Evolutionary conservation across 2,797 vertebrate genomes (phyloP).

Genomic region (Amblyopsis hoosieri): DNA sequence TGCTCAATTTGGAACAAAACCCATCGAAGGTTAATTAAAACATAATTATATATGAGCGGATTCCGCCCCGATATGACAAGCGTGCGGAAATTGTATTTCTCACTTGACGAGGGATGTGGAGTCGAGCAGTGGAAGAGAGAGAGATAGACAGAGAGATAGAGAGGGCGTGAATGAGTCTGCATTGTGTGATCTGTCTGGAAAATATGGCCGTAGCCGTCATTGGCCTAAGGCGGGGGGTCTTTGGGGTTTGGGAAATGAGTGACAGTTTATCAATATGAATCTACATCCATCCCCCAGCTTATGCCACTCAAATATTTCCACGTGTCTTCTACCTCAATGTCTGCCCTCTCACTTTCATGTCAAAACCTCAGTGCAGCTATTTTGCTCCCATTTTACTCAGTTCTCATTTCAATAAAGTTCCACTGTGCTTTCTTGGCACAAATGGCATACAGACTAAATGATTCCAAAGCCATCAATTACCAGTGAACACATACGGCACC

Average conservation of each 20-base stretch:
- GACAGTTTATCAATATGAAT: conserved; percentile 53
- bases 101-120: background rate
- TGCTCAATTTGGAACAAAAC: conserved; percentile 19
- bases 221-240: conserved; percentile 28
- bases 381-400: too few species aligned
- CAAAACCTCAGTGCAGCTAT: too few species aligned
- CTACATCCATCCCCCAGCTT: conserved; percentile 19
- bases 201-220: conserved; percentile 27
- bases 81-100: background rate
- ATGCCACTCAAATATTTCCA: conserved; percentile 9
- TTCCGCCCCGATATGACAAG: background rate
- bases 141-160: too few species aligned
- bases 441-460: too few species aligned
- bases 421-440: too few species aligned
- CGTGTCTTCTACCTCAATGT: conserved; percentile 15
- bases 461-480: too few species aligned
- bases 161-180: background rate
- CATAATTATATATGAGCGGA: conserved; percentile 11
- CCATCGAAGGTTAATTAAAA: conserved; percentile 24
- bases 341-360: background rate
- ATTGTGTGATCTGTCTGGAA: conserved; percentile 39
- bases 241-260: conserved; percentile 43
- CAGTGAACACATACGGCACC: too few species aligned
- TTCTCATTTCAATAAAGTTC: too few species aligned
- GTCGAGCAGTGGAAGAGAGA: too few species aligned